A percentile compares a stretch with the other conserved stretches of the same genome.
Evolutionary conservation across 2,113 vertebrate species (phyloP).

Genomic region (Crotalus helleri): DNA sequence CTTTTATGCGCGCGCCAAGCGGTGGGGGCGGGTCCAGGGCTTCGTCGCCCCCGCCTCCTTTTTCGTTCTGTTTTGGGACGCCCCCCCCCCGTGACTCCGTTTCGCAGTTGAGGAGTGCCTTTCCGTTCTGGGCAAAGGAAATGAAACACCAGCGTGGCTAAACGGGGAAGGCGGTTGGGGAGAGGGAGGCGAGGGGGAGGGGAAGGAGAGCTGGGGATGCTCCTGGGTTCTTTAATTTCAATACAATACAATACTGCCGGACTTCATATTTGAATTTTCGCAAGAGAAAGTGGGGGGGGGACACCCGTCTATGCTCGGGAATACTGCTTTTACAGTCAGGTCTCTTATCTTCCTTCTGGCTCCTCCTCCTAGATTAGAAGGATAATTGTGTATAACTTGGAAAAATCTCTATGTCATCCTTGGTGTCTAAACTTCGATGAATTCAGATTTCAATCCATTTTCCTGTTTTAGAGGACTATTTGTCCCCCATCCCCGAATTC

Average conservation of each 20-base stretch:
- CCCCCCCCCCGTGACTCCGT: not conserved
- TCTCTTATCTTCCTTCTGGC: not conserved
- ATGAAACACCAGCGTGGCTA: not conserved
- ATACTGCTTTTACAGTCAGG: not conserved
- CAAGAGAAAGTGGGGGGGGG: accelerated
- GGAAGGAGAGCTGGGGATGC: not conserved
- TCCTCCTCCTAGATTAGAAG: not conserved
- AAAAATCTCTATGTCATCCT: not conserved
- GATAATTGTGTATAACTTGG: not conserved
- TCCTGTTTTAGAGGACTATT: not conserved
- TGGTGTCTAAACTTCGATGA: not conserved
- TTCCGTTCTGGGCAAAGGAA: not conserved
- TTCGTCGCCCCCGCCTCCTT: slow-evolving; percentile 22
- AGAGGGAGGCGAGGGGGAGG: not conserved
- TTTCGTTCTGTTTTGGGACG: not conserved
- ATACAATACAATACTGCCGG: not conserved
- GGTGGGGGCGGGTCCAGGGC: accelerated
- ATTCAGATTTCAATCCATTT: not conserved
- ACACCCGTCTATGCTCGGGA: not conserved
- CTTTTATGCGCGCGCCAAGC: not conserved
- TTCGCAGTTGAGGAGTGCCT: not conserved
- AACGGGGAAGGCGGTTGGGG: not conserved
- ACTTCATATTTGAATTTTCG: not conserved
- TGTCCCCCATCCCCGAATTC: not conserved
- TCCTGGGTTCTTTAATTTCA: not conserved